Percentiles rank a stretch among this genome's conserved stretches.
Conservation (phyloP, 2,113 vertebrate genomes). For the Chionodraco myersi region DNA sequence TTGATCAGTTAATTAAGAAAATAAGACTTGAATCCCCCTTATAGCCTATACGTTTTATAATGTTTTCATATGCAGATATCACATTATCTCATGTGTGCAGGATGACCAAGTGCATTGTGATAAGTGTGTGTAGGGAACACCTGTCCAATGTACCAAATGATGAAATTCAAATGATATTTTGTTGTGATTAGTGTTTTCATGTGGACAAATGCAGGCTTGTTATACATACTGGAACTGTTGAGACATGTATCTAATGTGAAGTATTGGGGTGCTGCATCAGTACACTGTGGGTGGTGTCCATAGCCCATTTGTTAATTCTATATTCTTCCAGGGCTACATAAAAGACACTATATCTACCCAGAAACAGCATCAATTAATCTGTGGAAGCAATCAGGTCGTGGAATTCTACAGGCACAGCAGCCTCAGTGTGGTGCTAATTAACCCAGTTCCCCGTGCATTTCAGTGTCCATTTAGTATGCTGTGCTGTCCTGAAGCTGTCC, state of each 20-base stretch:
- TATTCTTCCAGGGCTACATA: background rate
- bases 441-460: constrained; percentile 52
- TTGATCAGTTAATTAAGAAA: too few species aligned
- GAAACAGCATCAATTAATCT: constrained; percentile 40
- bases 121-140: too few species aligned
- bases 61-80: too few species aligned
- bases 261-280: background rate
- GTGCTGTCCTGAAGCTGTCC: constrained; percentile 56
- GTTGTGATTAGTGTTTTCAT: background rate
- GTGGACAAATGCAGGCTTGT: too few species aligned
- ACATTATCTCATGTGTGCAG: too few species aligned
- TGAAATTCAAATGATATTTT: background rate
- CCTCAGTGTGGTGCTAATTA: constrained; percentile 67
- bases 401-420: constrained; percentile 28
- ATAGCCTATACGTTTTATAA: too few species aligned
- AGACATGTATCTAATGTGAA: background rate
- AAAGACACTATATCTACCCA: constrained; percentile 7
- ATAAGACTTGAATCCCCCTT: too few species aligned
- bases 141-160: background rate
- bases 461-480: constrained; percentile 66
- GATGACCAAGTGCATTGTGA: too few species aligned
- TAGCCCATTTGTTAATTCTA: background rate
- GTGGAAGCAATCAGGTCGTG: constrained; percentile 33
- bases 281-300: background rate
- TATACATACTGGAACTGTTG: background rate